These are phyloP conservation scores for Panthera uncia DNA, from an alignment of 2,113 vertebrate species.

Conservation along the genomic window DNA sequence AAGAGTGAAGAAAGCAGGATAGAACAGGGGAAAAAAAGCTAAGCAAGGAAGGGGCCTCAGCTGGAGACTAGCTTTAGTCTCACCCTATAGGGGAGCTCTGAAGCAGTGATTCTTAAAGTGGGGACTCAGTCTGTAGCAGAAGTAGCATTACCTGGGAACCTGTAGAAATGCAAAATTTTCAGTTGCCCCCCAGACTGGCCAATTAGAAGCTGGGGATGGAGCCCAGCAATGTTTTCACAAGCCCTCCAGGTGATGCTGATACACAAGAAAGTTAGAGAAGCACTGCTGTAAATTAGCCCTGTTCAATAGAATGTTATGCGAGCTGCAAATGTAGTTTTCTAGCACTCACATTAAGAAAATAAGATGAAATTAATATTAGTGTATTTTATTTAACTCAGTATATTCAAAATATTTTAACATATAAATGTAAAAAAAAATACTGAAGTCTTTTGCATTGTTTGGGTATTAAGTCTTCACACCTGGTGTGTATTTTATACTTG, in stretches of 20 bases:
- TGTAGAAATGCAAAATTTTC: background rate
- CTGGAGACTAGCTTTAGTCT: background rate
- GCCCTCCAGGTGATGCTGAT: background rate
- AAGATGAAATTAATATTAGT: background rate
- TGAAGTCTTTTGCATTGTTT: background rate
- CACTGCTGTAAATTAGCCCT: background rate
- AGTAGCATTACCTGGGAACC: background rate
- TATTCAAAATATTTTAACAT: constrained; percentile 38
- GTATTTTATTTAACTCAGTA: background rate
- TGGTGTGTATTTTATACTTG: background rate
- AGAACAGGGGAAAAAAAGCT: background rate
- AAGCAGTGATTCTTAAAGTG: background rate
- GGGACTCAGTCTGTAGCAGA: background rate
- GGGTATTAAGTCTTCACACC: background rate
- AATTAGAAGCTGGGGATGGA: background rate
- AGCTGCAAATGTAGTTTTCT: background rate
- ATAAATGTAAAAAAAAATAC: background rate
- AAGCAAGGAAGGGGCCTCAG: background rate
- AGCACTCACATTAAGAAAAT: background rate
- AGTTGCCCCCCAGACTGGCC: background rate
- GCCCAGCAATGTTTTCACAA: background rate
- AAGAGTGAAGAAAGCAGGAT: background rate
- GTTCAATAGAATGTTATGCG: background rate
- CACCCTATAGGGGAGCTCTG: background rate
- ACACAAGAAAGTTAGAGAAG: background rate